These are phyloP conservation scores for Phylloscopus collybita DNA, from an alignment of 2,797 vertebrate species.

Conservation along the genomic window DNA sequence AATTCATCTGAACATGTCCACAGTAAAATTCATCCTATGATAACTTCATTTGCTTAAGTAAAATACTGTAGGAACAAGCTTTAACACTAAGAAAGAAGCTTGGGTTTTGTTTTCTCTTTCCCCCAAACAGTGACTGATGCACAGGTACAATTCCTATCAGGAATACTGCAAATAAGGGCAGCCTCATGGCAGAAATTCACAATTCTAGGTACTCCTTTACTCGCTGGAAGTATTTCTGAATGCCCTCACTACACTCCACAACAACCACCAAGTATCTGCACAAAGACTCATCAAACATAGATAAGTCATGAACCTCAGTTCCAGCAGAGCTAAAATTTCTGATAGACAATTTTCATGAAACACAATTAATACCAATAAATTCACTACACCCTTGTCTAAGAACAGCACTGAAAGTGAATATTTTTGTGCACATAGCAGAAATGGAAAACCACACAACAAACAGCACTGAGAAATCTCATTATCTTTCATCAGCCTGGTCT, in stretches of 20 bases:
- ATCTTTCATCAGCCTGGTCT: neutral
- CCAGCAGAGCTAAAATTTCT: neutral
- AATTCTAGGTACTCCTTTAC: neutral
- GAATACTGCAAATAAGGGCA: neutral
- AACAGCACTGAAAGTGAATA: neutral
- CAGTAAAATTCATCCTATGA: neutral
- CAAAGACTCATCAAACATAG: neutral
- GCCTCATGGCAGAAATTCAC: neutral
- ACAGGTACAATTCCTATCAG: neutral
- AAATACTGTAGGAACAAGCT: neutral
- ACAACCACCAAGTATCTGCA: neutral
- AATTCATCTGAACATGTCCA: neutral
- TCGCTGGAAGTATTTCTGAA: neutral
- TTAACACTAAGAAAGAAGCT: neutral
- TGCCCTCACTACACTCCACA: neutral
- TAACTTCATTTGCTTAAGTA: neutral
- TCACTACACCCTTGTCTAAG: neutral
- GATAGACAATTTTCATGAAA: neutral
- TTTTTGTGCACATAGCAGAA: neutral
- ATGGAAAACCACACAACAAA: neutral
- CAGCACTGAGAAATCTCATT: neutral
- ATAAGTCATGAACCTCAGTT: neutral
- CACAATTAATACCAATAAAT: conserved; percentile 4
- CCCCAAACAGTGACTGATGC: neutral
- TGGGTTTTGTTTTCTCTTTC: neutral